Percentiles rank a stretch among this genome's conserved stretches.
phyloP scores from a whole-genome alignment of 2,797 vertebrate species.

The Propithecus deckenii region DNA sequence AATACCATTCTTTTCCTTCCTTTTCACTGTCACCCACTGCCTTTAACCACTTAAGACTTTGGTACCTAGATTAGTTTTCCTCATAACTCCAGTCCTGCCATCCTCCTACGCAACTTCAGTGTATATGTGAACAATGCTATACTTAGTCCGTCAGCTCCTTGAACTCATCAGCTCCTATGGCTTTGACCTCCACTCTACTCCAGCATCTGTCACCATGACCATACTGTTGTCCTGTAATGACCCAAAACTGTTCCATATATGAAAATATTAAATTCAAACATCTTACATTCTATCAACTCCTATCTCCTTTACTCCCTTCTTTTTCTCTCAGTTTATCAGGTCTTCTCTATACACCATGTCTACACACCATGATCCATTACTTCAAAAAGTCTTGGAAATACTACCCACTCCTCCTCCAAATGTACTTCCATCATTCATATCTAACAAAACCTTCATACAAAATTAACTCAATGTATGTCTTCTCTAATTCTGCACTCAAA shows the following conservation, averaged over 20 bases:
- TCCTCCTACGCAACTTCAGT: not conserved
- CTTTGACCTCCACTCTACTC: not conserved
- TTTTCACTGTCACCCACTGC: not conserved
- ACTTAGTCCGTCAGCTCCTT: not conserved
- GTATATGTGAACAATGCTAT: not conserved
- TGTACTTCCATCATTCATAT: not conserved
- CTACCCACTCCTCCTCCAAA: not conserved
- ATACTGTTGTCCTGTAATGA: not conserved
- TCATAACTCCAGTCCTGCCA: not conserved
- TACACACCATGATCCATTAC: not conserved
- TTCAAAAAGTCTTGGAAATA: conserved; percentile 23
- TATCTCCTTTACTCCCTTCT: not conserved
- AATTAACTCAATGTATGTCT: not conserved
- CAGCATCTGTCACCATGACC: not conserved
- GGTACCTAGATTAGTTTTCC: not conserved
- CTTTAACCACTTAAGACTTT: not conserved
- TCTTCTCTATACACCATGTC: not conserved
- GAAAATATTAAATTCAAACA: conserved; percentile 32
- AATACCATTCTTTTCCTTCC: not conserved
- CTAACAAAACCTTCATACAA: conserved; percentile 9
- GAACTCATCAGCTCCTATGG: not conserved
- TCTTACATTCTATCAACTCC: not conserved
- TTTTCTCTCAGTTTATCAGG: not conserved
- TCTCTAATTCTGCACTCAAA: conserved; percentile 12
- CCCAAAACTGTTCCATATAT: not conserved